These are phyloP conservation scores for Microctenopoma stevenorrisi DNA, from an alignment of 2,797 vertebrate species.

Conservation along the genomic window DNA sequence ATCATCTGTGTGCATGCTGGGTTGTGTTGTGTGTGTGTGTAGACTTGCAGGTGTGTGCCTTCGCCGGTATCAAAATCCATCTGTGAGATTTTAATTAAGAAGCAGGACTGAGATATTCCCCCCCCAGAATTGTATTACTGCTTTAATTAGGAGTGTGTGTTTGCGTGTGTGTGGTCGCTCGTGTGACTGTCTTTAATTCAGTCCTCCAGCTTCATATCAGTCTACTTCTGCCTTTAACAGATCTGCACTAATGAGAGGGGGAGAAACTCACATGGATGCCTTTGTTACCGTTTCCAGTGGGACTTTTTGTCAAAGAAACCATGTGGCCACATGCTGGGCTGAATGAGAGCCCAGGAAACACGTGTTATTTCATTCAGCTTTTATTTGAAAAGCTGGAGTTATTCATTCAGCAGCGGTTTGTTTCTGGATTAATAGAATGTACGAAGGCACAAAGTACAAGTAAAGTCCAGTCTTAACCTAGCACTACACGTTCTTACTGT, in stretches of 20 bases:
- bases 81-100: constrained; percentile 58
- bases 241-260: constrained; percentile 43
- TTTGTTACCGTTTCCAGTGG: constrained; percentile 15
- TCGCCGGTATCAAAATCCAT: constrained; percentile 34
- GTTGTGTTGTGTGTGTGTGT: neutral
- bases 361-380: neutral
- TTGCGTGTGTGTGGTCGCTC: neutral
- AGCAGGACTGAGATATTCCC: constrained; percentile 23
- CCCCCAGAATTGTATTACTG: constrained; percentile 17
- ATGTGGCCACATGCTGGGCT: neutral
- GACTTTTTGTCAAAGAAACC: constrained; percentile 1
- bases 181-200: neutral
- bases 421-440: neutral
- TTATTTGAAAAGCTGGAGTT: constrained; percentile 3
- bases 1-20: neutral
- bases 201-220: constrained; percentile 17
- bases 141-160: constrained; percentile 36
- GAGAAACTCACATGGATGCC: constrained; percentile 41
- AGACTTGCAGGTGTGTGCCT: constrained; percentile 30
- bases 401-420: neutral
- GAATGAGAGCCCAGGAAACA: constrained; percentile 3
- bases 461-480: neutral
- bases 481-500: neutral
- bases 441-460: too few relatives aligned
- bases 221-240: constrained; percentile 8